Evolutionary conservation across 1,140 invertebrate genomes (phyloP).

Genomic region (Harpegnathos saltator): DNA sequence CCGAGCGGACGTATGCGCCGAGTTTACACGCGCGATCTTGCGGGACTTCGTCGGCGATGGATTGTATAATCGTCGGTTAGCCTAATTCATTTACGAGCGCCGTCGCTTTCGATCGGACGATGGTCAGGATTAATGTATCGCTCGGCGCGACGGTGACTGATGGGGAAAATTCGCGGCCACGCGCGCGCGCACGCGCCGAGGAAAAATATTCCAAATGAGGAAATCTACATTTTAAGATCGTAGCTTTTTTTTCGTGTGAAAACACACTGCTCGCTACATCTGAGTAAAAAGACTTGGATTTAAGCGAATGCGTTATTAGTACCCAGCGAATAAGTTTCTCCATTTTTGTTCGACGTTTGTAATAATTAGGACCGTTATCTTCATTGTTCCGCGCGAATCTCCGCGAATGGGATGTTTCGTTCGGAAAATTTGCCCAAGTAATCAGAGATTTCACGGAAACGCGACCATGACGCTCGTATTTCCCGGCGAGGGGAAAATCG

Average conservation of each 20-base stretch:
- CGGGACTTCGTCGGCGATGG: constrained; percentile 68
- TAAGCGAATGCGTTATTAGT: too few species aligned
- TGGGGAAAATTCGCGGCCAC: constrained; percentile 12
- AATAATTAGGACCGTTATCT: too few species aligned
- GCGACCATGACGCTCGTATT: not conserved
- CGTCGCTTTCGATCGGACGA: constrained; percentile 42
- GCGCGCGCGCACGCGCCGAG: not conserved
- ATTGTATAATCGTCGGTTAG: constrained; percentile 65
- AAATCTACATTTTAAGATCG: too few species aligned
- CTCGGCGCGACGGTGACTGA: constrained; percentile 41
- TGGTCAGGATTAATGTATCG: constrained; percentile 48
- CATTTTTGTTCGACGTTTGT: too few species aligned
- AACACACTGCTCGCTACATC: too few species aligned
- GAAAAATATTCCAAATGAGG: too few species aligned
- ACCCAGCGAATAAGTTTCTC: too few species aligned
- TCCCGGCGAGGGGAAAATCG: not conserved
- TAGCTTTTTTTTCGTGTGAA: too few species aligned
- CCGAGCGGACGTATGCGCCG: not conserved
- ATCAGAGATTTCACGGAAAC: constrained; percentile 14
- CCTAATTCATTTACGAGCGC: constrained; percentile 75
- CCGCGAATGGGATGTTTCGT: not conserved
- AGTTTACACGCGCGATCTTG: constrained; percentile 59
- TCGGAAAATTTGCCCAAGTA: not conserved
- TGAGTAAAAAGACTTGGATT: too few species aligned
- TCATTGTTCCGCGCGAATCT: not conserved